A percentile compares a stretch with the other conserved stretches of the same genome.
phyloP scores from a whole-genome alignment of 2,113 vertebrate species.

The Amphilophus citrinellus region DNA sequence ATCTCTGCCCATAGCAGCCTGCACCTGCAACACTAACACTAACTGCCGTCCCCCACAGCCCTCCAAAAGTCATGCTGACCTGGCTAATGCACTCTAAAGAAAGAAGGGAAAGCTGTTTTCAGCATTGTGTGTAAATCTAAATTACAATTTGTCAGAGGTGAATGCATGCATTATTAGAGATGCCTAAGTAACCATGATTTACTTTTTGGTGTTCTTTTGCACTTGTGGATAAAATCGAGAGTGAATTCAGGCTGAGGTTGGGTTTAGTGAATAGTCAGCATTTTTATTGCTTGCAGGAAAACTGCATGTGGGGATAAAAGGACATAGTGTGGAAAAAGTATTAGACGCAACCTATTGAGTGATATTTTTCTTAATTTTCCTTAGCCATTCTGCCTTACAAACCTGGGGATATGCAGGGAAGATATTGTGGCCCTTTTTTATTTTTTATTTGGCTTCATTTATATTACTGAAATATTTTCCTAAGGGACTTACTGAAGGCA shows the following conservation, averaged over 20 bases:
- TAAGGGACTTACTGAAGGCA: not conserved
- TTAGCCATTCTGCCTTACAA: conserved; percentile 13
- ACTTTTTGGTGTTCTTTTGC: not conserved
- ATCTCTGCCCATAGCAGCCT: not conserved
- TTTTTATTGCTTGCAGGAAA: conserved; percentile 23
- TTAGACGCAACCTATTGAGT: conserved; percentile 40
- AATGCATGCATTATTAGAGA: not conserved
- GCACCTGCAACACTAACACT: not conserved
- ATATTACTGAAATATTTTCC: conserved; percentile 38
- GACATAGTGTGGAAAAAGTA: conserved; percentile 18
- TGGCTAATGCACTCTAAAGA: not conserved
- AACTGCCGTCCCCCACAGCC: not conserved
- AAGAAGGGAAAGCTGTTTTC: conserved; percentile 12
- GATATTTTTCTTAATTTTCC: conserved; percentile 7
- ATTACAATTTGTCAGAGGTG: conserved; percentile 17
- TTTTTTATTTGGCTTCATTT: conserved; percentile 18
- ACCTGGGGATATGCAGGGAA: conserved; percentile 16
- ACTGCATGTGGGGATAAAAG: not conserved
- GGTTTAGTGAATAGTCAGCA: conserved; percentile 21
- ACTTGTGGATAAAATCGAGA: conserved; percentile 13
- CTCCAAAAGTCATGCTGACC: not conserved
- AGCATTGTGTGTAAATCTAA: conserved; percentile 12
- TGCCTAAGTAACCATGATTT: conserved; percentile 18
- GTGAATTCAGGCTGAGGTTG: conserved; percentile 1
- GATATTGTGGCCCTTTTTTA: not conserved